Evolutionary conservation across 2,797 vertebrate species (phyloP).

Genomic region (Halcyon chelicuti): DNA sequence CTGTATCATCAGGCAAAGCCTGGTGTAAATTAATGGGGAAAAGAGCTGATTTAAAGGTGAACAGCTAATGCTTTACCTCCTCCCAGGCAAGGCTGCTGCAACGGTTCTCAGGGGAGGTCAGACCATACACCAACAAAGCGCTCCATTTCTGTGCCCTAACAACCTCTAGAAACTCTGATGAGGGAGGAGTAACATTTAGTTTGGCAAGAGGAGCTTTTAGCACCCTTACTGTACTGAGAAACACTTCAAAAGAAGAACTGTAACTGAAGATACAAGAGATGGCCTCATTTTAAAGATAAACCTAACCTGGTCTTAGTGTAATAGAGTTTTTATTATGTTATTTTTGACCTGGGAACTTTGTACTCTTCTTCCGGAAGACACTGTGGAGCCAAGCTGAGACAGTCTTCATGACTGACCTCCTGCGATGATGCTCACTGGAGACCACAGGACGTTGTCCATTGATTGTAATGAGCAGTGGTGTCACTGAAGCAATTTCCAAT

Average conservation of each 20-base stretch:
- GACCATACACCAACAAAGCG: accelerated
- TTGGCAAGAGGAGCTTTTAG: not conserved
- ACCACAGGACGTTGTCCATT: not conserved
- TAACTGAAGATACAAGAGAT: not conserved
- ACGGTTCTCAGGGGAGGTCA: not conserved
- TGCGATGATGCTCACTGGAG: not conserved
- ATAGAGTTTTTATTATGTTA: accelerated
- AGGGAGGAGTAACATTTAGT: not conserved
- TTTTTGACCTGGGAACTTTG: accelerated
- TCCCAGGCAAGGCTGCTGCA: not conserved
- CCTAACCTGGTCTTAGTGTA: not conserved
- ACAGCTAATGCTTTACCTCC: not conserved
- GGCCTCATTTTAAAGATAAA: not conserved
- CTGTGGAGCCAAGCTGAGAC: not conserved
- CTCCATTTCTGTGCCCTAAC: not conserved
- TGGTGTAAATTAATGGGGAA: accelerated
- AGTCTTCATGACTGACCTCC: not conserved
- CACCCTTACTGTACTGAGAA: not conserved
- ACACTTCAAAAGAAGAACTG: not conserved
- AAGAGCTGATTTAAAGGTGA: not conserved
- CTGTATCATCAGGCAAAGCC: not conserved
- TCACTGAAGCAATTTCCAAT: not conserved
- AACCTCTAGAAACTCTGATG: not conserved
- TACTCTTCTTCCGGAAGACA: not conserved
- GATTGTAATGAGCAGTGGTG: not conserved